A percentile compares a stretch with the other conserved stretches of the same genome.
Conservation (phyloP, 2,888 invertebrate species). For the Troglohyphantes excavatus region DNA sequence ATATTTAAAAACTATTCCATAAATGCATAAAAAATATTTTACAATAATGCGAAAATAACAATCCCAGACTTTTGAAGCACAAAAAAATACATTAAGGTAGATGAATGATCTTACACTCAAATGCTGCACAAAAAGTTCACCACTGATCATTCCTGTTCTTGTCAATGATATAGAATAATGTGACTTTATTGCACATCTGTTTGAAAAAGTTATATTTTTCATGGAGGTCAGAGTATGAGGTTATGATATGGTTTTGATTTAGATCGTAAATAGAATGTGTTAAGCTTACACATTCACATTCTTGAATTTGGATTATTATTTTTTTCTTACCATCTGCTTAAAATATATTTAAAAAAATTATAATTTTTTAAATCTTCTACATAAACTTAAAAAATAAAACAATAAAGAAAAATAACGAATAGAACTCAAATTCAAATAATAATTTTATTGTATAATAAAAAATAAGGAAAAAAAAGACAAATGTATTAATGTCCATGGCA, state of each 20-base stretch:
- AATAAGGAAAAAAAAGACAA: neutral
- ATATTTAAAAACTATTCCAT: constrained; percentile 36
- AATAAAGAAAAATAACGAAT: constrained; percentile 2
- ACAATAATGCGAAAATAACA: constrained; percentile 12
- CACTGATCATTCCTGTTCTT: neutral
- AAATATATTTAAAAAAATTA: too few species aligned
- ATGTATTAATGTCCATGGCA: neutral
- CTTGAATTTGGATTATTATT: neutral
- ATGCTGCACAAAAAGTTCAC: neutral
- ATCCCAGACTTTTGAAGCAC: neutral
- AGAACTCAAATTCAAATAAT: constrained; percentile 20
- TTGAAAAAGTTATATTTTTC: neutral
- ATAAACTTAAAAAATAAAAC: neutral
- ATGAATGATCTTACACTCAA: neutral
- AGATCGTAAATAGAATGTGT: neutral
- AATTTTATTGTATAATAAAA: constrained; percentile 3
- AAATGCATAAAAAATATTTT: constrained; percentile 40
- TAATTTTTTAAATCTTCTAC: too few species aligned
- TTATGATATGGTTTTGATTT: constrained; percentile 1
- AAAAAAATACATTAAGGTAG: neutral
- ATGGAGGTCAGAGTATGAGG: neutral
- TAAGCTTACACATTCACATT: neutral
- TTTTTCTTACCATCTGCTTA: neutral
- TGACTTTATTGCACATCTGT: neutral
- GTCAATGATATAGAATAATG: neutral